Base-by-base conservation (phyloP, 2,113 vertebrate genomes). In the Romanogobio albipinnatus region DNA sequence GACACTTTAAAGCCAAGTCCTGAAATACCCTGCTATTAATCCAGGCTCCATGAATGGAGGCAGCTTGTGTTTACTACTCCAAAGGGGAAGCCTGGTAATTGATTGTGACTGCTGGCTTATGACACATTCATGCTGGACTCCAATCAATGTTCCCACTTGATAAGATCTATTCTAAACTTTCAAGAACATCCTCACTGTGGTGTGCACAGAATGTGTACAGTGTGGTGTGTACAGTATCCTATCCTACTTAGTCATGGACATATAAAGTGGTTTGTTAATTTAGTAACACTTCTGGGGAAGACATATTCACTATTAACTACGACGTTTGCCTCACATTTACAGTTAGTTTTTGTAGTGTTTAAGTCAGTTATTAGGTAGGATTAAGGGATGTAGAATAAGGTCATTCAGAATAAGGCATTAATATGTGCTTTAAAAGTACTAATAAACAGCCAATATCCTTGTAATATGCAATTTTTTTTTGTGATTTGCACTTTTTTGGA, bases 61-160 rank as follows among this genome's bases (percentile, higher is more conserved):
- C 49, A 51, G 26, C 66, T 73, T 81, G 78, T 68, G 62, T 80
- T 85, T 80, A 85, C 77, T n/a, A n/a, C n/a, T 73, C 84, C 26
- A 47, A 45, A 22, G 24, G 10, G 43, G 62, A 62, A 24, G 53
- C 36, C 49, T 85, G 64, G 39, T 85, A 85, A 85, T 62, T 47
- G 62, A 74, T 47, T 81, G 53, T 81, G 84, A 85, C 84, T 80
- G 68, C 3, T 7, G 49, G 78, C 64, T 81, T 85, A 81, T 24
- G 62, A 45, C 84, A 81, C 66, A 4, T 85, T 56, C 17, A 59
- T 58, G 61, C 22, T 68, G 61, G 47, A 62, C 58, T 62, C 5
- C 8, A 24, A 24, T 62, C 33, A 47, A 47, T 62, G 17, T 81
- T 81, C 9, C 9, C 5, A 22, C 3, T 1, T 19, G 45, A 19